phyloP scores from a whole-genome alignment of 1,140 invertebrate species.

The Calliphora vicina region DNA sequence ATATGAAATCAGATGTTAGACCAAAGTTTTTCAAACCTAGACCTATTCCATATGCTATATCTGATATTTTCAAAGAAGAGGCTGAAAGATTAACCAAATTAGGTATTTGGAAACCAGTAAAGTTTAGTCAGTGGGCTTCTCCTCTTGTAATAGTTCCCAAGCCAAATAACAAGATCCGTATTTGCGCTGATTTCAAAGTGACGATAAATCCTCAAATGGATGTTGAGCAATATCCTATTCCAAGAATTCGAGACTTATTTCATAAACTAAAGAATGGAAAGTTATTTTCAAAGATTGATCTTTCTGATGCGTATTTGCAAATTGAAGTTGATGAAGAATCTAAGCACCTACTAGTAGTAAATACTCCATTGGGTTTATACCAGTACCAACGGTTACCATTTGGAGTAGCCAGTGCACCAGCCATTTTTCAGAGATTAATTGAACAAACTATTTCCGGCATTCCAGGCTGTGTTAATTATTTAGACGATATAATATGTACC shows the following conservation, averaged over 20 bases:
- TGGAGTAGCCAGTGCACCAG: conserved; percentile 22
- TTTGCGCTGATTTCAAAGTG: conserved; percentile 49
- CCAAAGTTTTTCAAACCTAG: no score
- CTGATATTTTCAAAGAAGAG: no score
- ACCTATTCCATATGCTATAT: no score
- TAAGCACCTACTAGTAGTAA: not conserved
- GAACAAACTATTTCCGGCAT: not conserved
- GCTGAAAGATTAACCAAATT: no score
- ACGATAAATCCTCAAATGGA: conserved; percentile 25
- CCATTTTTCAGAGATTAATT: conserved; percentile 27
- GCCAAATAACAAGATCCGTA: conserved; percentile 38
- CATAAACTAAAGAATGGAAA: no score
- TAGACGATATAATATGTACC: no score
- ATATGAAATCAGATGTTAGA: no score
- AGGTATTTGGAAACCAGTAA: no score
- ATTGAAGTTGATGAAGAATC: not conserved
- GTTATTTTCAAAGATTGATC: no score
- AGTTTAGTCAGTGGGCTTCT: not conserved
- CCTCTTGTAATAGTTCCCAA: conserved; percentile 10
- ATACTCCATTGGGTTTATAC: conserved; percentile 28
- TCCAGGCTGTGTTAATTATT: not conserved
- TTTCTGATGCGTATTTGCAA: conserved; percentile 31
- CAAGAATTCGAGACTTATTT: conserved; percentile 15
- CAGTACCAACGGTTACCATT: conserved; percentile 10
- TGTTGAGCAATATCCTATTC: conserved; percentile 22